Evolutionary conservation across 2,797 vertebrate species (phyloP), one percentile per base, ranked within the genome.

Genomic region (Periparus ater): DNA sequence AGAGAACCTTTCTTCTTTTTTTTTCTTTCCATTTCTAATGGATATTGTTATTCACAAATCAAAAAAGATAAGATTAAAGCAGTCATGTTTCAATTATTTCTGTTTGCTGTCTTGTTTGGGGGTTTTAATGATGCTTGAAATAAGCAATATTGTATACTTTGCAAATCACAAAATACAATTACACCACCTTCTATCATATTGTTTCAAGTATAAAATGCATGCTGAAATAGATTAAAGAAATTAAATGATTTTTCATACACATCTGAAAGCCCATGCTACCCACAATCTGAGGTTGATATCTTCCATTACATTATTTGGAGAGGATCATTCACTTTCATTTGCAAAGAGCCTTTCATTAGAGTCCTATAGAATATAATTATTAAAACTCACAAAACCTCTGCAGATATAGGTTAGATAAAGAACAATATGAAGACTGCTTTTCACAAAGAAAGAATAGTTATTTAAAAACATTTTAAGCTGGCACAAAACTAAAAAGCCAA

Each of bases 291-390:
- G 61, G 26, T 4, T 45, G 62, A 68, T 83, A 92, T 93, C 84
- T 89, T 91, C 75, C 87, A 25, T 58, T 83, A 80, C 6, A 17
- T 9, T 36, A 80, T 50, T 36, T 66, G 36, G 60, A 95, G 9
- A 82, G 36, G 45, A 72, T 54, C 6, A 45, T 70, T 65, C 14
- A 40, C 75, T 96, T 71, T 81, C 32, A 70, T 84, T 91, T 92
- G 63, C 60, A 63, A 93, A 76, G 34, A 91, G 30, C n/a, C 71
- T 90, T 93, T 94, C 73, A 88, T 88, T 89, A 91, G 61, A 82
- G 34, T 19, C 25, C 47, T 71, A 61, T 0, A 54, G 85, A 86
- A 78, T 16, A 32, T n/a, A 78, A 84, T 78, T 87, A 94, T 47
- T 73, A 67, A 84, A 89, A 19, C 10, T 50, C 50, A 34, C 10